Conservation (phyloP, 2,797 vertebrate species). For the Cryptoblepharus egeriae region DNA sequence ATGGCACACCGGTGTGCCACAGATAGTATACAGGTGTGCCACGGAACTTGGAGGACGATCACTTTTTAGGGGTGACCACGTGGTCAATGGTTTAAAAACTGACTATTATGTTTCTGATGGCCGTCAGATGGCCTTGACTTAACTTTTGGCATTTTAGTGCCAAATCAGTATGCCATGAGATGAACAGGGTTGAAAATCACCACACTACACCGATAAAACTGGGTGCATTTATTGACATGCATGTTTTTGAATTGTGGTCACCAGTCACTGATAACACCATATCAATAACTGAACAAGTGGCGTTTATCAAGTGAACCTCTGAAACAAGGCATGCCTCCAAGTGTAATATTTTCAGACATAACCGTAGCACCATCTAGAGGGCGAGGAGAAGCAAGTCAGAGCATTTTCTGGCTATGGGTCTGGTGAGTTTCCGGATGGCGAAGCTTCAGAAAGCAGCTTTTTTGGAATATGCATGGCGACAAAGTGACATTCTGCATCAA, state of each 20-base stretch:
- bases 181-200: too few relatives aligned
- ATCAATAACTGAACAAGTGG: too few relatives aligned
- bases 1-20: too few relatives aligned
- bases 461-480: background rate
- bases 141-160: too few relatives aligned
- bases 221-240: slow-evolving; percentile 25
- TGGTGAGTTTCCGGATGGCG: background rate
- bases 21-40: too few relatives aligned
- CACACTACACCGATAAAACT: slow-evolving; percentile 34
- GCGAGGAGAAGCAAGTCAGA: slow-evolving; percentile 27
- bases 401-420: background rate
- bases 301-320: slow-evolving; percentile 54
- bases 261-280: too few relatives aligned
- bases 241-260: slow-evolving; percentile 23
- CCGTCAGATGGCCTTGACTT: too few relatives aligned
- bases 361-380: slow-evolving; percentile 80
- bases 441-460: background rate
- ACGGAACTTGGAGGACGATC: too few relatives aligned
- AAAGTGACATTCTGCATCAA: background rate
- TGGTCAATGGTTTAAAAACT: too few relatives aligned
- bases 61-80: too few relatives aligned
- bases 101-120: too few relatives aligned
- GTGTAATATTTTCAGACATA: slow-evolving; percentile 20
- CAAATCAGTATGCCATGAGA: too few relatives aligned
- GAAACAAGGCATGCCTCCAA: background rate